These are phyloP conservation scores for Aplodontia rufa DNA, from an alignment of 2,113 vertebrate genomes.

Conservation along the genomic window DNA sequence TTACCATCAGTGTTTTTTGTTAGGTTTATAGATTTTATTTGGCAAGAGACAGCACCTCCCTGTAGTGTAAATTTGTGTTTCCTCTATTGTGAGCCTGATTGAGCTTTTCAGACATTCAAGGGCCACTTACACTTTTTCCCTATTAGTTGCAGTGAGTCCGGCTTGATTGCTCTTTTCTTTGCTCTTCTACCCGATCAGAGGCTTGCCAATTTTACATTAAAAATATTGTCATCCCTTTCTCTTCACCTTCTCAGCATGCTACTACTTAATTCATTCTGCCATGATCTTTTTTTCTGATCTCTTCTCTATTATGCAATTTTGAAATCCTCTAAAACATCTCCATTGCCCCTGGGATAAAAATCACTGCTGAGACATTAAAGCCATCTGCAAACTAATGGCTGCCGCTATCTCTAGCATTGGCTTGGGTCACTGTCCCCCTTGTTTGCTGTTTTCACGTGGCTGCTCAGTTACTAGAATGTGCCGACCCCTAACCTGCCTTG, in stretches of 20 bases:
- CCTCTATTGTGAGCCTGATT: not conserved
- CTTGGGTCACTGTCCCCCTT: not conserved
- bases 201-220: not conserved
- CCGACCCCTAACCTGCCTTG: not conserved
- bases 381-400: not conserved
- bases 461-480: not conserved
- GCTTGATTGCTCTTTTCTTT: not conserved
- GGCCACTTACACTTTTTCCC: not conserved
- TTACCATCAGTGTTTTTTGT: not conserved
- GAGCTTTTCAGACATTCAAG: not conserved
- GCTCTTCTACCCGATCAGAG: not conserved
- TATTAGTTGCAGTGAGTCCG: not conserved
- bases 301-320: not conserved
- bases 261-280: not conserved
- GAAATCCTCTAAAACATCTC: not conserved
- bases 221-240: not conserved
- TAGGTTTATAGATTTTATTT: not conserved
- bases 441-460: not conserved
- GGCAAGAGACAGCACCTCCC: not conserved
- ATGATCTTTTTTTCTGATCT: not conserved
- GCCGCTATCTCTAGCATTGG: not conserved
- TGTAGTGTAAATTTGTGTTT: not conserved
- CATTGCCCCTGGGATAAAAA: not conserved
- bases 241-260: not conserved
- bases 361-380: not conserved